A percentile compares a stretch with the other conserved stretches of the same genome.
phyloP scores from a whole-genome alignment of 2,113 vertebrate species.

The Orthonyx spaldingii region DNA sequence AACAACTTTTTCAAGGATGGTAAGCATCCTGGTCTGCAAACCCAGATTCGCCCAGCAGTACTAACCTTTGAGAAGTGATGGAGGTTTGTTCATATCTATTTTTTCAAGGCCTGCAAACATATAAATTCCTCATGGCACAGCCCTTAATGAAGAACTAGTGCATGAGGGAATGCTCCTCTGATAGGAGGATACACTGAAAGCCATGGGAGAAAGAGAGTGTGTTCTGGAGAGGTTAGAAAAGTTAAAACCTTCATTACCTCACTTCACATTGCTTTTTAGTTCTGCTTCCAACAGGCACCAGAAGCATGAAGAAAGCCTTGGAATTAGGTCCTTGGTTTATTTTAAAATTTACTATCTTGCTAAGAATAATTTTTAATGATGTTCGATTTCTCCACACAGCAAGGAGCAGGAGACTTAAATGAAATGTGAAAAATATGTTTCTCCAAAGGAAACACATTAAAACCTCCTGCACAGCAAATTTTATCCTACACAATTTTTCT shows the following conservation, averaged over 20 bases:
- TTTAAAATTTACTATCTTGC: background rate
- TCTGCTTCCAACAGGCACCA: background rate
- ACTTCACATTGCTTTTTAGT: background rate
- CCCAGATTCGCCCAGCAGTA: background rate
- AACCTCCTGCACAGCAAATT: background rate
- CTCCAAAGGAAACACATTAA: background rate
- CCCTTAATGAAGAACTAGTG: background rate
- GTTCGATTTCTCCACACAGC: background rate
- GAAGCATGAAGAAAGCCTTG: background rate
- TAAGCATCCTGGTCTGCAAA: rapidly evolving
- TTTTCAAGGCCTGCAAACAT: background rate
- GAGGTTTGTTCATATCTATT: background rate
- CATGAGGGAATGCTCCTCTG: background rate
- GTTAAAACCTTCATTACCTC: background rate
- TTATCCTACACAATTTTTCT: background rate
- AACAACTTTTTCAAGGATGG: background rate
- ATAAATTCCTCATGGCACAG: background rate
- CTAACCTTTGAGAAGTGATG: background rate
- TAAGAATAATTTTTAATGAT: background rate
- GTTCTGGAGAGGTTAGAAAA: background rate
- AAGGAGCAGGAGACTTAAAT: background rate
- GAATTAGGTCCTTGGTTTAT: background rate
- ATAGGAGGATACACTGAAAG: background rate
- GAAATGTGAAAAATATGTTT: background rate
- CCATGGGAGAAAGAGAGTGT: background rate